Evolutionary conservation across 2,113 vertebrate genomes (phyloP), one percentile per base, ranked within the genome.

Genomic region (Apodemus speciosus): DNA sequence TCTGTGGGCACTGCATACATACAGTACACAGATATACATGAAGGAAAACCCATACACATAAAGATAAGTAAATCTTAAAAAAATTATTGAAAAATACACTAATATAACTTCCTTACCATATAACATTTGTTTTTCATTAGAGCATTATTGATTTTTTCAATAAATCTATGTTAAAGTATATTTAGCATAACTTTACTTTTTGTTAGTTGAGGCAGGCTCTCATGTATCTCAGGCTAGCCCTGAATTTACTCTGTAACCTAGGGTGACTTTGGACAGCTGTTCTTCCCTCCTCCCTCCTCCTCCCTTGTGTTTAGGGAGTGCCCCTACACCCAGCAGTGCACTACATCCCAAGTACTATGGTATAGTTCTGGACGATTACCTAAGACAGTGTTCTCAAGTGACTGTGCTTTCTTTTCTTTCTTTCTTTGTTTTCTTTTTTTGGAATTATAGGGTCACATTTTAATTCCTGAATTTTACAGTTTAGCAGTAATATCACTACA

Each of bases 391-490:
- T 46, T 91, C 81, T 81, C 9, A 77, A 43, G 60, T 72, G 68
- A 79, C 49, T 66, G 14, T 88, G 53, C 69, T 93, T 86, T 71
- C 38, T n/a, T n/a, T n/a, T n/a, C n/a, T n/a, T n/a, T n/a, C n/a
- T n/a, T n/a, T n/a, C n/a, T n/a, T n/a, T n/a, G n/a, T n/a, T n/a
- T n/a, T n/a, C n/a, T n/a, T n/a, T n/a, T n/a, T n/a, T n/a, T n/a
- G n/a, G n/a, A n/a, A n/a, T n/a, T n/a, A n/a, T n/a, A n/a, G n/a
- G n/a, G n/a, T n/a, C n/a, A n/a, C n/a, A n/a, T n/a, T n/a, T n/a
- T n/a, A n/a, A n/a, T n/a, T n/a, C n/a, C n/a, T n/a, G n/a, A n/a
- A n/a, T n/a, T n/a, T n/a, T n/a, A n/a, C n/a, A n/a, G n/a, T n/a
- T n/a, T n/a, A n/a, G n/a, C n/a, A n/a, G n/a, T n/a, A n/a, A n/a